phyloP scores from a whole-genome alignment of 2,888 invertebrate genomes.

The Chymomyza caudatula region DNA sequence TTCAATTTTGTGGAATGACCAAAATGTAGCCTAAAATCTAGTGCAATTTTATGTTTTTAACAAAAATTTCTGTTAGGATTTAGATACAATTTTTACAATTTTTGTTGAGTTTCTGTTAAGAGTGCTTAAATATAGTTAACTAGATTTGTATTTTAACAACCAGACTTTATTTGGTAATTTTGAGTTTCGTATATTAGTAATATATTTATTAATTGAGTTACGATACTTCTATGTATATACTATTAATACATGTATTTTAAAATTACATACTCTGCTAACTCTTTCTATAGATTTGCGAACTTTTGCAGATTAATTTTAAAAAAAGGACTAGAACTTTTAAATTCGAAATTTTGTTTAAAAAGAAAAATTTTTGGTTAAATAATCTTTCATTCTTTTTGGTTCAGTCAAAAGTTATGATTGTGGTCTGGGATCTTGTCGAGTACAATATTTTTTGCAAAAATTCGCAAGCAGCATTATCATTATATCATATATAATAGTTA shows the following conservation, averaged over 20 bases:
- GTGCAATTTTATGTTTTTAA: too few relatives aligned
- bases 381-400: neutral
- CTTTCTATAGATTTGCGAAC: neutral
- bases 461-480: conserved; percentile 24
- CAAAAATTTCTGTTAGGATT: too few relatives aligned
- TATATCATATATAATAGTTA: neutral
- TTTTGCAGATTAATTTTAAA: conserved; percentile 1
- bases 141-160: too few relatives aligned
- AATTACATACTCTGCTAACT: neutral
- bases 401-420: neutral
- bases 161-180: neutral
- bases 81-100: too few relatives aligned
- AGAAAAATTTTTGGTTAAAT: conserved; percentile 28
- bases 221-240: neutral
- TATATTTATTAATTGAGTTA: neutral
- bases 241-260: neutral
- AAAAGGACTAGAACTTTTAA: conserved; percentile 35
- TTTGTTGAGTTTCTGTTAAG: too few relatives aligned
- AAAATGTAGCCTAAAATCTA: too few relatives aligned
- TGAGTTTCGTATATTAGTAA: neutral
- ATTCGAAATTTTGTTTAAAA: conserved; percentile 19
- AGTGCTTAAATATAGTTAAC: too few relatives aligned
- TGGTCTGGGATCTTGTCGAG: neutral
- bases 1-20: too few relatives aligned
- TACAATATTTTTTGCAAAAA: neutral